Conservation (phyloP, 2,888 invertebrate genomes). For the Drosophila testacea region DNA sequence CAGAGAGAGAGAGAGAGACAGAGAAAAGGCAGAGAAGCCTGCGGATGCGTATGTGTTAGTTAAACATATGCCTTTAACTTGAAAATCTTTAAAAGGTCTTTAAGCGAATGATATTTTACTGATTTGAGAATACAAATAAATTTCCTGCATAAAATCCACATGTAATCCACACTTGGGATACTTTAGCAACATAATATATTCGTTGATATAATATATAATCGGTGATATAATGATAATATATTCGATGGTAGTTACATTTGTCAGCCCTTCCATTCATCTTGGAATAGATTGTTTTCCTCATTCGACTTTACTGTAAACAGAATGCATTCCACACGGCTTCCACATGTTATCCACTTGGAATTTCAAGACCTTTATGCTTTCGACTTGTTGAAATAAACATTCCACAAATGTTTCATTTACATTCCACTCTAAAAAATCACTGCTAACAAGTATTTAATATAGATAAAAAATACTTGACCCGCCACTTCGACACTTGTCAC, state of each 20-base stretch:
- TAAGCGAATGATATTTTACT: background rate
- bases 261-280: background rate
- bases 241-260: background rate
- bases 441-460: background rate
- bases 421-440: background rate
- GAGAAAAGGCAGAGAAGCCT: background rate
- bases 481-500: slow-evolving; percentile 2
- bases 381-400: background rate
- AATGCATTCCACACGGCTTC: background rate
- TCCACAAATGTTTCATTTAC: background rate
- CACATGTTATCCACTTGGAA: background rate
- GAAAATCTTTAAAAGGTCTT: slow-evolving; percentile 13
- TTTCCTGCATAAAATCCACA: background rate
- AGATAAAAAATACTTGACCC: background rate
- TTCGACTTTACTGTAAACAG: background rate
- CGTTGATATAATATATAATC: too few species aligned
- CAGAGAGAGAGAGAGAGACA: background rate
- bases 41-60: slow-evolving; percentile 18
- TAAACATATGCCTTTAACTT: slow-evolving; percentile 8
- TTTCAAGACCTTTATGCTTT: too few species aligned
- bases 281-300: background rate
- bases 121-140: background rate
- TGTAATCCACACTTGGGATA: background rate
- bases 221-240: too few species aligned
- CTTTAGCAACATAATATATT: background rate